These are phyloP conservation scores for Drosophila murphyi DNA, from an alignment of 1,140 invertebrate species.

Conservation along the genomic window DNA sequence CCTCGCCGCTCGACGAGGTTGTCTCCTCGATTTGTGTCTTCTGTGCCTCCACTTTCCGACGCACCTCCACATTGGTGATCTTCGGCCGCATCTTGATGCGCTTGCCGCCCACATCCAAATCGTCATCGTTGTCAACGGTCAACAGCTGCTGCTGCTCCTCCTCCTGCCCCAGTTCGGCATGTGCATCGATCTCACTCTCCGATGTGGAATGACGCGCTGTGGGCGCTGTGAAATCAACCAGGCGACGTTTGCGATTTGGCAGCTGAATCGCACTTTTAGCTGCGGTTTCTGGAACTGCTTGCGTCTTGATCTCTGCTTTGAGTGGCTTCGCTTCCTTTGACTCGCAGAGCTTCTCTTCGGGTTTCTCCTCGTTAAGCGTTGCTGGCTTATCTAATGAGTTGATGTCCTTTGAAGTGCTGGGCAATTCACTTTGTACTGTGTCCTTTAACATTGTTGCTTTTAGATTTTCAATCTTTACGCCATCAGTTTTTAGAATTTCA, in stretches of 20 bases:
- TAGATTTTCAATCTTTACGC: not conserved
- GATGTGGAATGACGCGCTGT: constrained; percentile 59
- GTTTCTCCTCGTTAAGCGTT: not conserved
- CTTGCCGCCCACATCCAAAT: constrained; percentile 85
- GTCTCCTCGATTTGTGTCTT: constrained; percentile 85
- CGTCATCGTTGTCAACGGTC: constrained; percentile 84
- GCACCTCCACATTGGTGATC: constrained; percentile 85
- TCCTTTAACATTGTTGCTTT: constrained; percentile 5
- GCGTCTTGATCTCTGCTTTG: constrained; percentile 4
- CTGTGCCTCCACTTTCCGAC: constrained; percentile 87
- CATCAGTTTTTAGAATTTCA: not conserved
- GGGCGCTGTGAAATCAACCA: constrained; percentile 55
- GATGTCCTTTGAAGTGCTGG: constrained; percentile 31
- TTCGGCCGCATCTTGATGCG: constrained; percentile 86
- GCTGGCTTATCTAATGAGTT: not conserved
- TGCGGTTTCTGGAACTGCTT: not conserved
- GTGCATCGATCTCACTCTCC: constrained; percentile 74
- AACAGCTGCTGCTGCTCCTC: constrained; percentile 32
- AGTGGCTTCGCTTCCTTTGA: not conserved
- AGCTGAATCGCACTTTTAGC: constrained; percentile 15
- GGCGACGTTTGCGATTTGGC: constrained; percentile 63
- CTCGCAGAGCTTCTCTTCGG: not conserved
- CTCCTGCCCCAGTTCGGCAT: constrained; percentile 38
- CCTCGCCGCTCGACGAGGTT: constrained; percentile 85
- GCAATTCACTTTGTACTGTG: constrained; percentile 25